Evolutionary conservation across 2,113 vertebrate genomes (phyloP), one percentile per base, ranked within the genome.

Genomic region (Sula dactylatra): DNA sequence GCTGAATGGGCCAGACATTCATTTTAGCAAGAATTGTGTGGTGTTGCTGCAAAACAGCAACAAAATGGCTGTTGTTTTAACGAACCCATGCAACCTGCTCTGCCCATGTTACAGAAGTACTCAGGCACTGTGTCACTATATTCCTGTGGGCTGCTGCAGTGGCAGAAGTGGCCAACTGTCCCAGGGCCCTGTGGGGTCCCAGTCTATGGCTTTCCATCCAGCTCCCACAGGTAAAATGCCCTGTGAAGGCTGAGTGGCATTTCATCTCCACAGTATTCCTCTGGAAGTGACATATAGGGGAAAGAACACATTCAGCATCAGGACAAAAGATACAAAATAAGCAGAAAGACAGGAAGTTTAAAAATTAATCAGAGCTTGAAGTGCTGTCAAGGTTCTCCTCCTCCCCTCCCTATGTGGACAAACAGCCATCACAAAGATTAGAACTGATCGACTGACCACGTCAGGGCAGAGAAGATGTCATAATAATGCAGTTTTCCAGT

Each of bases 291-390:
- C 91, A 83, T 49, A 10, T 0, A 11, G 47, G 36, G 34, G 40
- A 85, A 94, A 71, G 42, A 89, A 62, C 27, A 58, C 25, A 54
- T 83, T 81, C 91, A 94, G 58, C 56, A 66, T 13, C 77, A 77
- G 90, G 88, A 76, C 67, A 89, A 96, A 96, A 94, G 87, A 65
- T 59, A 59, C 56, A 58, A 89, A 80, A 95, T 72, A 91, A 97
- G 94, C 95, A 93, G 82, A 88, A 91, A 94, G 36, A 36, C 44
- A 93, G 93, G 93, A 97, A 95, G 94, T 78, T 97, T 93, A 97
- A 97, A 97, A 96, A 95, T 97, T 97, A 91, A 97, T 97, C 84
- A 93, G 64, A 86, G 81, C 55, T 76, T 6, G 0, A 93, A 89
- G 74, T 73, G 72, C 90, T 94, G 91, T 96, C 77, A 70, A 42